Base-by-base conservation (phyloP, 2,888 invertebrate genomes). In the Drosophila nigritarsus region DNA sequence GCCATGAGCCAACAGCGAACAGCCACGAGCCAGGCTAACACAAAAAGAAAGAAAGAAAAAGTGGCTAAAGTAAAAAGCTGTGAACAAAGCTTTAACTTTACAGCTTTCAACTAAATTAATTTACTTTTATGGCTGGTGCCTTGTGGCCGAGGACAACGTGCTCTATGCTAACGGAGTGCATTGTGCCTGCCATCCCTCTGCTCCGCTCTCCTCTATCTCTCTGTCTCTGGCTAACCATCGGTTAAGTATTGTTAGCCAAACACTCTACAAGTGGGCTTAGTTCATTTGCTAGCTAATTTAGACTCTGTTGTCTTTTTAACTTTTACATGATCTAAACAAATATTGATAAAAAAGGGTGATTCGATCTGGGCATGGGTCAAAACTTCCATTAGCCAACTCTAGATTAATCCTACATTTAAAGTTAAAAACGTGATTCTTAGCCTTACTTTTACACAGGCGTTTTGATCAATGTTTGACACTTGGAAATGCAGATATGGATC, bases 71-170 rank as follows among this genome's bases (percentile, higher is more conserved):
- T 69, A 79, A 80, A 78, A 81, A 78, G 83, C 90, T 83, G 81
- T 79, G 83, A 90, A 89, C 85, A 82, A 88, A 89, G 88, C 90
- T 88, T 92, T 84, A 88, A 87, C 90, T 91, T 91, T 91, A 91
- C 87, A 90, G 90, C 92, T 91, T 92, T 91, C 91, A 88, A 89
- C 89, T 87, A 91, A 92, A 91, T 91, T 91, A 91, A 91, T 92
- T 91, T 91, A 91, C 83, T 91, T 91, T 91, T 91, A 87, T 82
- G 76, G 82, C 80, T 24, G 38, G 32, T 15, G 50, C 32, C 69
- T 38, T 54, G 38, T 42, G 30, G 51, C 45, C 61, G 64, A 78
- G 67, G 81, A 78, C 81, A 77, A 55, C 61, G 54, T 49, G 75
- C 30, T 65, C 54, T 18, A 50, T 45, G 20, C 49, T 32, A 53